These are phyloP conservation scores for Erebia ligea DNA, from an alignment of 2,888 invertebrate genomes.

Conservation along the genomic window DNA sequence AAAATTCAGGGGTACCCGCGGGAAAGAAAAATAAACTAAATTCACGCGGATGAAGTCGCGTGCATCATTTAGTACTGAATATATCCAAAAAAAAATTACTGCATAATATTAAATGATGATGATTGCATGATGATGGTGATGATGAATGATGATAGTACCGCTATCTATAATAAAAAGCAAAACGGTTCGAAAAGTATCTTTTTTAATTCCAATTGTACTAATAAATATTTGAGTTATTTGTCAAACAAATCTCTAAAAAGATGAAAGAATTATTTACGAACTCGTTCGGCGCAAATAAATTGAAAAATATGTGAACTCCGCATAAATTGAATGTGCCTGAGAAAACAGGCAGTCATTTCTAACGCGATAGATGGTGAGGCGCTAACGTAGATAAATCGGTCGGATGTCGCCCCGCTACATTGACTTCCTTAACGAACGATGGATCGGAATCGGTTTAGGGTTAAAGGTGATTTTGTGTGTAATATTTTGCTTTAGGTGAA, in stretches of 20 bases:
- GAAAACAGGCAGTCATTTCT: conserved; percentile 77
- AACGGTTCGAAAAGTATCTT: not conserved
- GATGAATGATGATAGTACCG: too few relatives aligned
- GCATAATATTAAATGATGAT: too few relatives aligned
- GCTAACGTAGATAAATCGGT: conserved; percentile 69
- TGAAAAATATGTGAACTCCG: conserved; percentile 76
- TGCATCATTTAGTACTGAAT: too few relatives aligned
- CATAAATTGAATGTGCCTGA: conserved; percentile 68
- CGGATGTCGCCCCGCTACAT: conserved; percentile 74
- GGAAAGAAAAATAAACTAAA: too few relatives aligned
- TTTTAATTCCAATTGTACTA: not conserved
- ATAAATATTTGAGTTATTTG: conserved; percentile 6
- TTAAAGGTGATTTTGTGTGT: conserved; percentile 69
- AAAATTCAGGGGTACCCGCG: too few relatives aligned
- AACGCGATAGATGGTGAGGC: conserved; percentile 67
- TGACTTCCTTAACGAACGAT: conserved; percentile 78
- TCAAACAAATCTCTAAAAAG: conserved; percentile 30
- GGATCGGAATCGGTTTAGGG: conserved; percentile 73
- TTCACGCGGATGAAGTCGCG: too few relatives aligned
- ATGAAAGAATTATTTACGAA: conserved; percentile 48
- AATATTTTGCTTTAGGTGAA: conserved; percentile 34
- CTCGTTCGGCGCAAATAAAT: conserved; percentile 62
- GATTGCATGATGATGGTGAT: too few relatives aligned
- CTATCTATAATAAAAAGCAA: not conserved
- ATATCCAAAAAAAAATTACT: too few relatives aligned